Evolutionary conservation across 64 coral and sea anemone species (phyloP), one percentile per base, ranked within the genome.

Genomic region (Pocillopora damicornis): DNA sequence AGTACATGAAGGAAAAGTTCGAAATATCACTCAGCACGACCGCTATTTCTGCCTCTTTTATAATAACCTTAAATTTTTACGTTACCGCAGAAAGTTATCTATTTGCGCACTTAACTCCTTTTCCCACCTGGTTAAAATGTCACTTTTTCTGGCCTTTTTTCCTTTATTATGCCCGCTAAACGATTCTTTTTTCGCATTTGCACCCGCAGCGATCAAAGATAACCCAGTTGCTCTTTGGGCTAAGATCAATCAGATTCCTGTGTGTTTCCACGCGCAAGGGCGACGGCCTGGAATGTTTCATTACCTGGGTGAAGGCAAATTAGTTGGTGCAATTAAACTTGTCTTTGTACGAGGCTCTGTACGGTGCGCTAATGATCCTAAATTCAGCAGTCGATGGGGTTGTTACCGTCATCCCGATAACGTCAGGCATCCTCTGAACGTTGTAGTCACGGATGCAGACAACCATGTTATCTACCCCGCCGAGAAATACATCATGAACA

Each of bases 291-390:
- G 94, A 36, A 68, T 51, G 17, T 89, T 89, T 25, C 51, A 66
- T 8, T 85, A 90, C 77, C 20, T 56, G 5, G 76, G 69, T 4
- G 81, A 87, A 5, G 66, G 87, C 10, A 77, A 81, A 3, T 60
- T 96, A 57, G 91, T 96, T 10, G 94, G 90, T 15, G 94, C 94
- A 61, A 81, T 96, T 23, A 96, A 96, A 64, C 82, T 96, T 14
- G 91, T 89, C 35, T 92, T 92, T 62, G 23, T 89, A 15, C 81
- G 71, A 74, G 94, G 94, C 37, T 38, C 62, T 22, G 91, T 96
- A 23, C 76, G 94, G 10, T 96, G 94, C 42, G 84, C 74, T 14
- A 71, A 69, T 2, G 86, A 96, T 20, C 86, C 82, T 9, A 75
- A 72, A 2, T 92, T 90, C 58, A 80, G 89, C 69, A 96, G 94